Base-by-base conservation (phyloP, 2,113 vertebrate genomes). In the Ctenodactylus gundi region DNA sequence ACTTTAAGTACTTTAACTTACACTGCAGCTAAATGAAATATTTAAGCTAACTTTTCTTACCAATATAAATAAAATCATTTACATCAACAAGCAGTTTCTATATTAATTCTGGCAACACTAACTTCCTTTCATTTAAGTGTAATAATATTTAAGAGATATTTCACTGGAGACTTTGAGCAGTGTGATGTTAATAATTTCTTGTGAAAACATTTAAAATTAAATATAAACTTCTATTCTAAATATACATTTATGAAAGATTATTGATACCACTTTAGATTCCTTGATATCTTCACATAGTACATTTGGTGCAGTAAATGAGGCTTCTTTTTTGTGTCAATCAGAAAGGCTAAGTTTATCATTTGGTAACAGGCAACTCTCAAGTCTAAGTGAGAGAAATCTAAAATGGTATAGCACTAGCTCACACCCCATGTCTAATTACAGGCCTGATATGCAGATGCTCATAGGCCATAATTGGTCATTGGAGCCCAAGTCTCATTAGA, bases 21-120 rank as follows among this genome's bases (percentile, higher is more conserved):
- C n/a, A 91, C 60, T 94, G 46, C 49, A 87, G 51, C 82, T 87
- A 96, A 57, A n/a, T 85, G 80, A 58, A 64, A 57, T 8, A 90
- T 93, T 96, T 95, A 95, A 87, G 83, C 64, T 85, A 67, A 93
- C 88, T 91, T 85, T 94, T 95, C 91, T 88, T 91, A 95, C 89
- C 90, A 92, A 91, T 44, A 49, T 95, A 96, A 96, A 95, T 95
- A 93, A 89, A 96, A 55, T 76, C 92, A 73, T 72, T 94, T 97
- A 89, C 86, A 91, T 86, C 85, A 93, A 93, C 27, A 88, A 87
- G 68, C 62, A 85, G 60, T 51, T 92, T 86, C 65, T 62, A 82
- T 95, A 70, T 95, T 84, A 88, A 70, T 91, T 95, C 41, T 53
- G 75, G 70, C 4, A 83, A 77, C 41, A 58, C 1, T 31, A 83